Base-by-base conservation (phyloP, 2,113 vertebrate genomes). In the Rhinoderma darwinii region DNA sequence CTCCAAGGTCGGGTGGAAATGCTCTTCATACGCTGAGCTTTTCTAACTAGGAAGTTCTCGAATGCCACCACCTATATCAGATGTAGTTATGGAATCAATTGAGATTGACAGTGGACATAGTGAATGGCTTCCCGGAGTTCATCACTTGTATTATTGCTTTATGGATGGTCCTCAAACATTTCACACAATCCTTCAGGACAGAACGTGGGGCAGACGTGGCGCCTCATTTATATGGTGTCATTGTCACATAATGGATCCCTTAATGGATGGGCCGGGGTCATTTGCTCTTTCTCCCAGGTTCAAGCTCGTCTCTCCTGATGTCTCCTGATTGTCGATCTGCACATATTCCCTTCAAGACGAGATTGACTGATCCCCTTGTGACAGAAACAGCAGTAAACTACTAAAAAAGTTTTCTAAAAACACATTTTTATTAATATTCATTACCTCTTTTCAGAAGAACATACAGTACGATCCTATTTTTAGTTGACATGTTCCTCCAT, bases 401-500 rank as follows among this genome's bases (percentile, higher is more conserved):
- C 74, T 1, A 37, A 41, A 39, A 72, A 72, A 72, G 76, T 32
- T 54, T 78, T 37, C 76, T 18, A 37, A 63, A 61, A 43, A 82
- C 79, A 66, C 79, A 39, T 82, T 66, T 82, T 43, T 66, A 82
- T 82, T 82, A 82, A 82, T 82, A 82, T 82, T 59, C 51, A 82
- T 82, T 18, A 66, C 41, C 6, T 66, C 39, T 43, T 20, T 41
- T 41, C 22, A 61, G 79, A 82, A 61, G 79, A 82, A 82, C 79
- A 30, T 44, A 39, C 37, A 63, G 79, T 44, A 11, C 79, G 8
- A 1, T 15, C 39, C 37, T 82, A 82, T 82, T 63, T 82, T 66
- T 82, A 82, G 79, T 44, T 39, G 78, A 2, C 37, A 22, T 30
- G 32, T 78, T 78, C 76, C 20, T 78, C 56, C 9, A 17, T 81